Evolutionary conservation across 2,797 vertebrate genomes (phyloP), one percentile per base, ranked within the genome.

Genomic region (Cossypha polioptera): DNA sequence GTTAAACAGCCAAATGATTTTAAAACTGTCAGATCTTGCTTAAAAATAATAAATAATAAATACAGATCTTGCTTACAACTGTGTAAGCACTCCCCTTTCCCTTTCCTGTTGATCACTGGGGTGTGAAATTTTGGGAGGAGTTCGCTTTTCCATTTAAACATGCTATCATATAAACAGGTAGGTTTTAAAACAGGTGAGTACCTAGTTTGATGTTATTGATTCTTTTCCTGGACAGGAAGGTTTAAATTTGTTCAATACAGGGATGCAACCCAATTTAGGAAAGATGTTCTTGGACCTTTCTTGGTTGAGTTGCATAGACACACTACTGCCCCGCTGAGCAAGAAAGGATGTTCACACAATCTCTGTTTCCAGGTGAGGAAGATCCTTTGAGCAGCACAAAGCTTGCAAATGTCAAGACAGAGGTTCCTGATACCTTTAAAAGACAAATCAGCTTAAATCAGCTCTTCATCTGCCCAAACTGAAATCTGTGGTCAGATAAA

Each of bases 1-100:
- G 63, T 68, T 86, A 31, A 83, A 88, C 53, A 77, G 45, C 42
- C 65, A 65, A 87, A 82, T 76, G 82, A 65, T 50, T 81, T 75
- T 84, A 63, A 63, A 86, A 51, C 12, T 65, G n/a, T 26, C 50
- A 48, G 18, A 40, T 40, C 38, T 40, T 40, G 38, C 14, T 40
- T 40, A 40, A 40, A 40, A 40, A 40, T 40, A 40, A 40, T 40
- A 40, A 7, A 40, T 40, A 40, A 40, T 40, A 80, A 92, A 82
- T 18, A 68, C 0, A 11, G 42, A 47, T 51, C 21, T 51, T 57
- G 7, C 78, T 93, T 66, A 58, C 0, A 2, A 54, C 26, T 42
- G 22, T 3, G 1, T 43, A 69, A 85, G 19, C 72, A 57, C 25
- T 47, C 22, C 28, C 16, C 11, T 75, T 68, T 58, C 33, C 19